Evolutionary conservation across 2,888 invertebrate species (phyloP).

Genomic region (Drosophila seclusa): DNA sequence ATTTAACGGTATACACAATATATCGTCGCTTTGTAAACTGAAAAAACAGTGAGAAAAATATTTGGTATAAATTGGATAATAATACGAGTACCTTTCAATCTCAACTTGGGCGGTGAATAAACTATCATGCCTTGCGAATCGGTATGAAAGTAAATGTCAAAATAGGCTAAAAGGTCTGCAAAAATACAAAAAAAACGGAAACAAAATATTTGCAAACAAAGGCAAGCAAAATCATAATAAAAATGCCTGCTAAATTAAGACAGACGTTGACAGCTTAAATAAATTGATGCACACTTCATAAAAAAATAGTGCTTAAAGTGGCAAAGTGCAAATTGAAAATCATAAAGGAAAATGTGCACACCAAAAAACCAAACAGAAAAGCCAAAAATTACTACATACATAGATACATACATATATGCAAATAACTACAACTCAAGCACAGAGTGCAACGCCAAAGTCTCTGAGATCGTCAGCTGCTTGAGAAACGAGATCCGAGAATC

Average conservation of each 20-base stretch:
- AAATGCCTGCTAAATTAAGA: constrained; percentile 24
- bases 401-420: constrained; percentile 23
- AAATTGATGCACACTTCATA: constrained; percentile 21
- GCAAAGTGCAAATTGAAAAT: constrained; percentile 38
- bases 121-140: constrained; percentile 89
- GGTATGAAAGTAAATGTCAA: constrained; percentile 90
- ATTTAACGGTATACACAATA: neutral
- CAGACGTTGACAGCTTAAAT: constrained; percentile 30
- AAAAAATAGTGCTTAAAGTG: constrained; percentile 18
- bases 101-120: constrained; percentile 89
- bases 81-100: constrained; percentile 88
- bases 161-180: constrained; percentile 91
- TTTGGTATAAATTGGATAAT: constrained; percentile 44
- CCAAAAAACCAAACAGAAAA: constrained; percentile 29
- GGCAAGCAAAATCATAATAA: constrained; percentile 25
- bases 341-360: constrained; percentile 18
- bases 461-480: constrained; percentile 15
- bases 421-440: constrained; percentile 20
- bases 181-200: constrained; percentile 82
- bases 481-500: constrained; percentile 5
- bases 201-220: constrained; percentile 49
- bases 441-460: neutral
- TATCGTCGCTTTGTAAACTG: constrained; percentile 29
- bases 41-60: constrained; percentile 39
- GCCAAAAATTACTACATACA: constrained; percentile 23